Evolutionary conservation across 2,113 vertebrate genomes (phyloP).

Genomic region (Chloropsis hardwickii): DNA sequence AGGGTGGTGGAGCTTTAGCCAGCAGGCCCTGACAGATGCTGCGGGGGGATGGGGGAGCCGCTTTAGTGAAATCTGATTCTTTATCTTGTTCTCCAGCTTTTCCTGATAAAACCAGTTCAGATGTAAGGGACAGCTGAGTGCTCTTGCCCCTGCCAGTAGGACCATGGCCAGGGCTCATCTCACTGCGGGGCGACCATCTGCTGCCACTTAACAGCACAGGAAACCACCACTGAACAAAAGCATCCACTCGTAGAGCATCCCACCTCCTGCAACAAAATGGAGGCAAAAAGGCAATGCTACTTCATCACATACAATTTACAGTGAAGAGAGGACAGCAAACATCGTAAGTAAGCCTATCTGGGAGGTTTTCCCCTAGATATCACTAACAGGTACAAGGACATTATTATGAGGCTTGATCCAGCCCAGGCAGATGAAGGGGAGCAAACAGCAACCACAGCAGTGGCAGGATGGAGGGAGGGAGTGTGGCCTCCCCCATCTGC

Average conservation of each 20-base stretch:
- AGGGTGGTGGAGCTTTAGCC: not conserved
- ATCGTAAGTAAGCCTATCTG: not conserved
- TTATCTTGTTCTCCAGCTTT: constrained; percentile 54
- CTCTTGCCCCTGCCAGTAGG: constrained; percentile 66
- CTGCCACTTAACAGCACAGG: constrained; percentile 67
- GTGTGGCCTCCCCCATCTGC: not conserved
- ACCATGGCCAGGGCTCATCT: constrained; percentile 67
- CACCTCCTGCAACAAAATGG: constrained; percentile 54
- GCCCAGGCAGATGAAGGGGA: not conserved
- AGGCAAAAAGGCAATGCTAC: not conserved
- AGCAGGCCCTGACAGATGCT: constrained; percentile 58
- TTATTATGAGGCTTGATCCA: not conserved
- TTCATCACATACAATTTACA: not conserved
- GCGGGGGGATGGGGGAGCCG: not conserved
- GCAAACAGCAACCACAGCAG: not conserved
- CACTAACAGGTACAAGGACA: not conserved
- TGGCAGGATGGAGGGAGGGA: not conserved
- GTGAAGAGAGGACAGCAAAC: not conserved
- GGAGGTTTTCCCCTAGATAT: not conserved
- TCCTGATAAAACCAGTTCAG: constrained; percentile 58
- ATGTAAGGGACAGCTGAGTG: constrained; percentile 62
- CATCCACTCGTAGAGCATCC: constrained; percentile 32
- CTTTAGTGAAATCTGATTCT: constrained; percentile 51
- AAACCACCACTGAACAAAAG: constrained; percentile 67
- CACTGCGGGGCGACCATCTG: constrained; percentile 62